These are phyloP conservation scores for Mus spicilegus DNA, from an alignment of 2,113 vertebrate species.

Conservation along the genomic window DNA sequence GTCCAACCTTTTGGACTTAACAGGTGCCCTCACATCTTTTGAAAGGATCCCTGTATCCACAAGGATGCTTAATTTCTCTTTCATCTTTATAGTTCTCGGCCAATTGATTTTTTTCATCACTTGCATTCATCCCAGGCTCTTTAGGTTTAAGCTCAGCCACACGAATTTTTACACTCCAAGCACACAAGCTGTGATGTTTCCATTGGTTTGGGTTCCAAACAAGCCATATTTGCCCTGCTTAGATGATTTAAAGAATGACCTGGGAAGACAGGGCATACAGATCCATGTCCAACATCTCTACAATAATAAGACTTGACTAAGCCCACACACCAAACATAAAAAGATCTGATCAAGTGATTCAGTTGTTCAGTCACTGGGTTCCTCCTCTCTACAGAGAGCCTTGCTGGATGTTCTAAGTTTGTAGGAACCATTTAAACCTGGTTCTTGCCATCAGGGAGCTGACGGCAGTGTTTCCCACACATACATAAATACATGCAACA, in stretches of 20 bases:
- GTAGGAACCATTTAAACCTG: background rate
- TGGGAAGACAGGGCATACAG: background rate
- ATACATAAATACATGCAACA: background rate
- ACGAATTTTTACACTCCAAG: background rate
- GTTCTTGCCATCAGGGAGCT: background rate
- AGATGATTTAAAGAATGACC: background rate
- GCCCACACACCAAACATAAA: background rate
- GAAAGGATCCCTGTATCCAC: background rate
- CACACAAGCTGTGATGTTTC: background rate
- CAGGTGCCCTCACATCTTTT: background rate
- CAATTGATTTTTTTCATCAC: background rate
- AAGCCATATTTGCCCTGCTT: background rate
- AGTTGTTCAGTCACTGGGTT: background rate
- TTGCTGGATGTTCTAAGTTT: background rate
- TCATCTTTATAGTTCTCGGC: background rate
- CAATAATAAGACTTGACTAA: background rate
- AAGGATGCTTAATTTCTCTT: slow-evolving; percentile 13
- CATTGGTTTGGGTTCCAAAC: background rate
- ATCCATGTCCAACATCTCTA: background rate
- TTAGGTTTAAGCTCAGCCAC: background rate
- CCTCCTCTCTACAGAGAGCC: background rate
- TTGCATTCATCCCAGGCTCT: background rate
- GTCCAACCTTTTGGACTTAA: background rate
- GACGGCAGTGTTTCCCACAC: background rate
- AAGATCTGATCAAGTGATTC: background rate